Conservation (phyloP, 2,797 vertebrate genomes). For the Lepilemur ruficaudatus region DNA sequence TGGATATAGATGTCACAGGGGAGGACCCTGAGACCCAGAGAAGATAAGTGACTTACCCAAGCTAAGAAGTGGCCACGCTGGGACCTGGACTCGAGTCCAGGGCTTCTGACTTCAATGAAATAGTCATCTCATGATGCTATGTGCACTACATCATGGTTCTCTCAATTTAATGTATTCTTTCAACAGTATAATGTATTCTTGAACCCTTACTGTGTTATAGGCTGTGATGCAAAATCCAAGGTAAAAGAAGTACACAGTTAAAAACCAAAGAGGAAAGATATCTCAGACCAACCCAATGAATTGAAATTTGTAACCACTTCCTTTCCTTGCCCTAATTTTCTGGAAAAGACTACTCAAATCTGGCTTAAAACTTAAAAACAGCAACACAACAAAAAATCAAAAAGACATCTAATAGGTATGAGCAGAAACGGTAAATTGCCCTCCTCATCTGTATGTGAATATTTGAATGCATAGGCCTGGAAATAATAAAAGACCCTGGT, state of each 20-base stretch:
- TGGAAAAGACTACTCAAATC: conserved; percentile 31
- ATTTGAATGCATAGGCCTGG: neutral
- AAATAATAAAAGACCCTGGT: neutral
- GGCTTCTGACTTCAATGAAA: neutral
- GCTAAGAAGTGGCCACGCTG: neutral
- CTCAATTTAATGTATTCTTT: neutral
- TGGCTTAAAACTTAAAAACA: neutral
- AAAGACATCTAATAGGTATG: neutral
- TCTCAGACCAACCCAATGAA: neutral
- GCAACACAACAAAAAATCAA: neutral
- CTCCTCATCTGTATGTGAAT: neutral
- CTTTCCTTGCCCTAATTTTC: neutral
- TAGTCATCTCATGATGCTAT: neutral
- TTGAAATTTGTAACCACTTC: conserved; percentile 1
- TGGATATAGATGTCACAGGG: too few species aligned
- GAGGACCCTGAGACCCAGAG: neutral
- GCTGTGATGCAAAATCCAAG: neutral
- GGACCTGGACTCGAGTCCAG: neutral
- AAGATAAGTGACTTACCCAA: neutral
- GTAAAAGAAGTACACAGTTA: neutral
- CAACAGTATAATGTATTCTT: neutral
- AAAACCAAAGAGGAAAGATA: neutral
- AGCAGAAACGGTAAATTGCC: neutral
- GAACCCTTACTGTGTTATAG: neutral
- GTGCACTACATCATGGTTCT: fast-evolving